Base-by-base conservation (phyloP, 2,888 invertebrate species). In the Brachylomia viminalis region DNA sequence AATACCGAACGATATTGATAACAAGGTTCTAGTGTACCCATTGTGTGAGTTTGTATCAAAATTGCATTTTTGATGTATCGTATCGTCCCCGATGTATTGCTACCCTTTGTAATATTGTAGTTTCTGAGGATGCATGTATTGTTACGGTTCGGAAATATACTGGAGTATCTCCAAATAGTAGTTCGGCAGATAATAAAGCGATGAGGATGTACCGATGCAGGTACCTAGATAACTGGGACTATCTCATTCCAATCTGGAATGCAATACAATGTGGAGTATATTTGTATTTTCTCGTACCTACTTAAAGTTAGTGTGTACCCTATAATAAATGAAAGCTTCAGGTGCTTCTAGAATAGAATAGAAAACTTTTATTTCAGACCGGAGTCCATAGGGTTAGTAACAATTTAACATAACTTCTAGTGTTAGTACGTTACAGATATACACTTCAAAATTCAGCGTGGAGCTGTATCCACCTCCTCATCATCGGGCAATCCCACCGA, bases 31-130 rank as follows among this genome's bases (percentile, higher is more conserved):
- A 77, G 78, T 75, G 54, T 72, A 68, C 68, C 80, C 56, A 82
- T 87, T 86, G 87, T 83, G 65, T 79, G 72, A 77, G 77, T 81
- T 76, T 77, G 75, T 76, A 84, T 88, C 87, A 86, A 85, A 89
- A 90, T 88, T 89, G 87, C 88, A 89, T 88, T 89, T 88, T 87
- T 85, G 80, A 86, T 81, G 73, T 68, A 83, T 82, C 84, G 88
- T 84, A 69, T 72, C 13, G 38, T 47, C 64, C 49, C 66, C 54
- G 17, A 38, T 66, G 38, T 79, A 83, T 80, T 77, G 72, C 64
- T 59, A 72, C 59, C 70, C 67, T 77, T 75, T 79, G 78, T 76
- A 73, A 75, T 69, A 77, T 68, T 75, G 83, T 69, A 83, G 54
- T 79, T 80, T 79, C 80, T 64, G 67, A 64, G 56, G 65, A 83